Evolutionary conservation across 2,113 vertebrate genomes (phyloP).

Genomic region (Mustela nigripes): DNA sequence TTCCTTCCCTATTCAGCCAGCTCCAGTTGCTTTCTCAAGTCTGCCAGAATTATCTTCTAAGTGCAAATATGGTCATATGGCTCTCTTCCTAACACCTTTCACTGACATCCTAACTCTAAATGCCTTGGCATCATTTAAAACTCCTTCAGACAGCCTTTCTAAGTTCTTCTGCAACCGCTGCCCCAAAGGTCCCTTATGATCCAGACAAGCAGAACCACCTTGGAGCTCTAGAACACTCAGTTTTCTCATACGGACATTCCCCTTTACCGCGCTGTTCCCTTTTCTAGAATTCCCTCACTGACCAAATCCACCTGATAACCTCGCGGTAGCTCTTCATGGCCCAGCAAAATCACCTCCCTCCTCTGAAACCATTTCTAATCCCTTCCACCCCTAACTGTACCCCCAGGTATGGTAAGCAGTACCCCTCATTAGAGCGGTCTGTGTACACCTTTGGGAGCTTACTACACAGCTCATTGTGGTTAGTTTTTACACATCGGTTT

Average conservation of each 20-base stretch:
- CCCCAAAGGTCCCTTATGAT: background rate
- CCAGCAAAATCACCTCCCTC: background rate
- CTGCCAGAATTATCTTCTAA: slow-evolving; percentile 48
- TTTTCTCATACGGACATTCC: background rate
- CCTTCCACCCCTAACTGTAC: background rate
- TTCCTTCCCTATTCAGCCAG: slow-evolving; percentile 2
- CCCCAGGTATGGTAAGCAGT: rapidly evolving
- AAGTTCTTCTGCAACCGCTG: background rate
- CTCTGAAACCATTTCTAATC: background rate
- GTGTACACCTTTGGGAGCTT: background rate
- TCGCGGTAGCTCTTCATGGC: background rate
- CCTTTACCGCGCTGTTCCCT: background rate
- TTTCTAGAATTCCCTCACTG: background rate
- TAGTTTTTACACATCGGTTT: background rate
- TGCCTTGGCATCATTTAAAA: slow-evolving; percentile 30
- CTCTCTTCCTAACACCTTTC: background rate
- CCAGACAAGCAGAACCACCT: background rate
- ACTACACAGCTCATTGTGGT: background rate
- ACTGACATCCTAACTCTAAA: background rate
- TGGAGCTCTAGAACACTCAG: background rate
- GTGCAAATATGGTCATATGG: slow-evolving; percentile 40
- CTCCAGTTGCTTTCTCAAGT: slow-evolving; percentile 46
- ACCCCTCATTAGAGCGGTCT: background rate
- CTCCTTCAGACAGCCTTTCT: background rate
- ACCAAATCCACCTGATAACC: background rate